Conservation (phyloP, 2,888 invertebrate species). For the Mythimna impura region DNA sequence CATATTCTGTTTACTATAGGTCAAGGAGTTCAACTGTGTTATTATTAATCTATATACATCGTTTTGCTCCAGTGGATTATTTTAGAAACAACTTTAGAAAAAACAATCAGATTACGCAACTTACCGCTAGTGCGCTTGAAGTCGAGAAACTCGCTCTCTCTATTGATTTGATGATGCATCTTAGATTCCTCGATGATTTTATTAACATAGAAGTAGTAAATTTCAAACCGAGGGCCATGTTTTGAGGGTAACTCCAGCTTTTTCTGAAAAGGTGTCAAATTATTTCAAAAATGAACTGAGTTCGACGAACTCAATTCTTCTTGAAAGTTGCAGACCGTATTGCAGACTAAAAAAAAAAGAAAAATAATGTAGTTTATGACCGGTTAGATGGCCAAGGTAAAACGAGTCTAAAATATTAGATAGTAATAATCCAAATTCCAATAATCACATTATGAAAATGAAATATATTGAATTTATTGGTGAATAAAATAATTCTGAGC, state of each 20-base stretch:
- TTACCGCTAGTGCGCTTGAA: constrained; percentile 83
- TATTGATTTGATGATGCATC: constrained; percentile 77
- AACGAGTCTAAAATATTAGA: not conserved
- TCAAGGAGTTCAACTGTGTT: not conserved
- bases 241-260: constrained; percentile 15
- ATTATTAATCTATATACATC: not conserved
- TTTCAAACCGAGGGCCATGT: constrained; percentile 85
- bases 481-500: not conserved
- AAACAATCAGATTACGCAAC: constrained; percentile 83
- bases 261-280: constrained; percentile 31
- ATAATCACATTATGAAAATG: not conserved
- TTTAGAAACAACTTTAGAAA: not conserved
- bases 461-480: not conserved
- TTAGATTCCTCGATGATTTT: constrained; percentile 78
- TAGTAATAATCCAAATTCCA: not conserved
- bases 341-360: constrained; percentile 26
- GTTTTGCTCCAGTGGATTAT: not conserved
- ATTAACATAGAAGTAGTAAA: constrained; percentile 77
- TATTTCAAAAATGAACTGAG: constrained; percentile 15
- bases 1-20: not conserved
- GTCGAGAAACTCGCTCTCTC: constrained; percentile 82
- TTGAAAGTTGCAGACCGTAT: constrained; percentile 24
- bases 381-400: not conserved
- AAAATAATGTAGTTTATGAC: constrained; percentile 12
- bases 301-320: constrained; percentile 24